Evolutionary conservation across 1,140 invertebrate species (phyloP), one percentile per base, ranked within the genome.

Genomic region (Pseudobourletiella spinata): DNA sequence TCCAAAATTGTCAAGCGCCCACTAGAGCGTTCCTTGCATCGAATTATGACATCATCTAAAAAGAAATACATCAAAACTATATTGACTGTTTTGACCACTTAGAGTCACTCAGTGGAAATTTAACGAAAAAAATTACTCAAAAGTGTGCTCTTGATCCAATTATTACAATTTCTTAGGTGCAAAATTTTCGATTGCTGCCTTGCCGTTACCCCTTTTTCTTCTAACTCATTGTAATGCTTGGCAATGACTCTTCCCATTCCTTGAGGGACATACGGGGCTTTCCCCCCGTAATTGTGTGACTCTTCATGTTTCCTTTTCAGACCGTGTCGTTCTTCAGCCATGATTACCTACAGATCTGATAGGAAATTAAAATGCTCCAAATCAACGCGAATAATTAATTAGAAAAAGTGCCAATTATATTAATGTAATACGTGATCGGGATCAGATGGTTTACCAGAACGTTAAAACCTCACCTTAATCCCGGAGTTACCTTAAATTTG

Each of bases 101-200:
- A n/a, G n/a, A n/a, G n/a, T n/a, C n/a, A n/a, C n/a, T n/a, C n/a
- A n/a, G n/a, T n/a, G n/a, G n/a, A n/a, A n/a, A n/a, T n/a, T n/a
- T n/a, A n/a, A n/a, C n/a, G n/a, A n/a, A n/a, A n/a, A n/a, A n/a
- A n/a, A n/a, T 6, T 48, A 25, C 24, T 48, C 16, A 18, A 20
- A 11, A 48, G 24, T 20, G 93, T 89, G 75, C 89, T 88, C 78
- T 99, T 99, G 8, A 97, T 86, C 95, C 95, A 99, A 76, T 99
- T 99, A 75, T 99, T 98, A 73, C 98, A 96, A 77, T 97, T 98
- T 66, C 96, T 81, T 77, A 98, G 81, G 72, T 89, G 86, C 71
- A 92, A 87, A 66, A 99, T 98, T 24, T 88, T 82, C 42, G 93
- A 96, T 71, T 91, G 83, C 63, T 82, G 84, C 52, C 96, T 78